A percentile compares a stretch with the other conserved stretches of the same genome.
Evolutionary conservation across 2,888 invertebrate genomes (phyloP).

Genomic region (Spicauda simplicius): DNA sequence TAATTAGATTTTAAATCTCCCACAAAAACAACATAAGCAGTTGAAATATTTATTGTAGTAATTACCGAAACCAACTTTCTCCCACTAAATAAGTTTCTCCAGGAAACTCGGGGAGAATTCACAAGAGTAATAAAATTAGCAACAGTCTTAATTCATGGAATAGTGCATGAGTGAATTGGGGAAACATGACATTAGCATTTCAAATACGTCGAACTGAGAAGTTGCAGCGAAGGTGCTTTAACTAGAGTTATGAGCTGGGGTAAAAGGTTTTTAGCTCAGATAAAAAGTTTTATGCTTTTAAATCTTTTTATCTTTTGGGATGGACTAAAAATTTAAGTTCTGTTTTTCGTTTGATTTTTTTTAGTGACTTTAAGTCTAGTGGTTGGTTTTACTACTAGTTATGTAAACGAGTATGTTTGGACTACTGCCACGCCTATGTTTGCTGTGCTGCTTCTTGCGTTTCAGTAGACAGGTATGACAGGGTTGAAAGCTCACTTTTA

Average conservation of each 20-base stretch:
- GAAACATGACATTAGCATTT: conserved; percentile 61
- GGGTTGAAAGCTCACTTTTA: too few species aligned
- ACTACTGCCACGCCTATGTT: too few species aligned
- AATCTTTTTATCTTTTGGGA: background rate
- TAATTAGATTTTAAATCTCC: background rate
- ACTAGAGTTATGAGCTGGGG: conserved; percentile 17
- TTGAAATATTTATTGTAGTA: conserved; percentile 11
- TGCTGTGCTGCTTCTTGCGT: too few species aligned
- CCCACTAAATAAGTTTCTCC: conserved; percentile 12
- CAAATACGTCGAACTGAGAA: conserved; percentile 45
- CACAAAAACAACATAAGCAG: background rate
- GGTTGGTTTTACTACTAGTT: too few species aligned
- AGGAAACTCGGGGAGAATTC: conserved; percentile 12
- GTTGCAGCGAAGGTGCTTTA: conserved; percentile 10
- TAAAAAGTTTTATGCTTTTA: background rate
- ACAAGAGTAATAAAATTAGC: conserved; percentile 55
- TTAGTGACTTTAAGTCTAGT: too few species aligned
- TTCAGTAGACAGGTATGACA: too few species aligned
- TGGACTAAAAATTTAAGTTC: background rate
- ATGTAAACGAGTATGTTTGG: too few species aligned
- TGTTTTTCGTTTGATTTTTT: background rate
- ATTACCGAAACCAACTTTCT: conserved; percentile 2
- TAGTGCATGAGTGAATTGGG: conserved; percentile 53
- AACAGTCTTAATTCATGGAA: conserved; percentile 51
- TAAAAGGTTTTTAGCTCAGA: conserved; percentile 1